These are phyloP conservation scores for Julus scandinavius DNA, from an alignment of 2,888 invertebrate species.

Conservation along the genomic window DNA sequence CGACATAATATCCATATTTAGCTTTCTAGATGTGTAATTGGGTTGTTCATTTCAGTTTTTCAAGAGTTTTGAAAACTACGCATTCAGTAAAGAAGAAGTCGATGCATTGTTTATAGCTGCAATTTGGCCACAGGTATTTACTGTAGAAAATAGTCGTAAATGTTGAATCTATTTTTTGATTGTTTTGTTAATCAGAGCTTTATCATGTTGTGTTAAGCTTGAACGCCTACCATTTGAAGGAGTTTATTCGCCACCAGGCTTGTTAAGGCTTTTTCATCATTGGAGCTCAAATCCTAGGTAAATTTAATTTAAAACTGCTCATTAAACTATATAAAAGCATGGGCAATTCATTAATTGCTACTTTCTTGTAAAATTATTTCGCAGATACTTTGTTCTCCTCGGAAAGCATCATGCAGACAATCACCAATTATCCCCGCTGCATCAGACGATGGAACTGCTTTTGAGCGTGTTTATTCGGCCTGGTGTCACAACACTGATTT, in stretches of 20 bases:
- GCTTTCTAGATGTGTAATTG: constrained; percentile 66
- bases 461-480: constrained; percentile 75
- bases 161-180: not conserved
- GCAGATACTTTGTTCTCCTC: constrained; percentile 76
- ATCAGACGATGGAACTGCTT: constrained; percentile 78
- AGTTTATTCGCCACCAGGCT: constrained; percentile 82
- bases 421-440: constrained; percentile 71
- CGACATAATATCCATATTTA: not conserved
- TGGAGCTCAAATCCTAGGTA: constrained; percentile 84
- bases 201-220: constrained; percentile 59
- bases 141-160: not conserved
- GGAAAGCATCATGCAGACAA: constrained; percentile 71
- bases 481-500: constrained; percentile 75
- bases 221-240: constrained; percentile 80
- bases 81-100: constrained; percentile 78
- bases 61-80: constrained; percentile 79
- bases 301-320: constrained; percentile 46
- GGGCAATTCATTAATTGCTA: not conserved
- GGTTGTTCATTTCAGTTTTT: constrained; percentile 73
- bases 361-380: constrained; percentile 54
- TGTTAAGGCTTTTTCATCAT: constrained; percentile 77
- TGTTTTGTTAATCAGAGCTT: not conserved
- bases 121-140: constrained; percentile 79
- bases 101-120: constrained; percentile 80
- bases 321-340: not conserved